Conservation (phyloP, 2,888 invertebrate species). For the Onthophagus sagittarius region DNA sequence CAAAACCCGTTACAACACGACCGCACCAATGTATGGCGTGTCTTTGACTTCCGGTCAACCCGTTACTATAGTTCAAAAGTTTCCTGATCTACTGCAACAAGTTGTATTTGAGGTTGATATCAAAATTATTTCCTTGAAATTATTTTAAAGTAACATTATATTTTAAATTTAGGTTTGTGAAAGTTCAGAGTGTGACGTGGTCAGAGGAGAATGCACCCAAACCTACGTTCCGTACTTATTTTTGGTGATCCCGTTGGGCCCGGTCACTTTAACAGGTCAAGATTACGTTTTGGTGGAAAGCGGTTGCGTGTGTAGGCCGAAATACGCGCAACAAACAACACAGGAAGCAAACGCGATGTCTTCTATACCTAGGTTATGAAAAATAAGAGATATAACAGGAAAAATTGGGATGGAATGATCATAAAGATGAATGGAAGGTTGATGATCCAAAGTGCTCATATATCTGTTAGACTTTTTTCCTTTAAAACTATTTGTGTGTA, state of each 20-base stretch:
- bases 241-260: slow-evolving; percentile 84
- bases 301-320: slow-evolving; percentile 82
- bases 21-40: slow-evolving; percentile 93
- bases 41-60: slow-evolving; percentile 89
- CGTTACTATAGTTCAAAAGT: slow-evolving; percentile 91
- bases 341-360: slow-evolving; percentile 45
- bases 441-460: slow-evolving; percentile 25
- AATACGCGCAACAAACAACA: slow-evolving; percentile 43
- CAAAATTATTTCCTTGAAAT: not conserved
- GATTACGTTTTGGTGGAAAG: slow-evolving; percentile 94
- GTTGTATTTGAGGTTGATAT: slow-evolving; percentile 87
- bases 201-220: slow-evolving; percentile 86
- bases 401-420: slow-evolving; percentile 3
- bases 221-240: slow-evolving; percentile 90
- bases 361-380: slow-evolving; percentile 44
- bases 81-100: slow-evolving; percentile 87
- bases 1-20: slow-evolving; percentile 86
- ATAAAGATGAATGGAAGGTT: slow-evolving; percentile 9
- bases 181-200: slow-evolving; percentile 77
- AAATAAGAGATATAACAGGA: not conserved
- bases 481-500: slow-evolving; percentile 20
- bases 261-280: slow-evolving; percentile 86
- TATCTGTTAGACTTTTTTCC: slow-evolving; percentile 13
- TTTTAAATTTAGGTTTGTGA: slow-evolving; percentile 58
- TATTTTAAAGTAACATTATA: not conserved